Conservation (phyloP, 1,140 invertebrate genomes). For the Caenorhabditis tropicalis region DNA sequence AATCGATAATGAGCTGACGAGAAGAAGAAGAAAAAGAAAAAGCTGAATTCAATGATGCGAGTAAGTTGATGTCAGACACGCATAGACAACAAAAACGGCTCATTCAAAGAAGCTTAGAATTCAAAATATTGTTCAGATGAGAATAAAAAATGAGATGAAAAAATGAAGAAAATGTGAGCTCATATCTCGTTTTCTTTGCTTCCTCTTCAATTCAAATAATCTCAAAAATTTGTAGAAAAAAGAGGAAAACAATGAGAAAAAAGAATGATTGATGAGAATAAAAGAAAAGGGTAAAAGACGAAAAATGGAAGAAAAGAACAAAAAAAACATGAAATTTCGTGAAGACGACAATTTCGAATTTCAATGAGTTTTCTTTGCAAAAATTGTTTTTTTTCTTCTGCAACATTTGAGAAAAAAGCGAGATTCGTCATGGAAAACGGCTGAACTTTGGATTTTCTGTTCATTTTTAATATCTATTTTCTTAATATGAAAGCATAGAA, state of each 20-base stretch:
- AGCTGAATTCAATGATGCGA: conserved; percentile 41
- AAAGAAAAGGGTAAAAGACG: background rate
- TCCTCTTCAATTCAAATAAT: too few relatives aligned
- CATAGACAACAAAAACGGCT: background rate
- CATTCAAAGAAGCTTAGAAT: too few relatives aligned
- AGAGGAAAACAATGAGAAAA: background rate
- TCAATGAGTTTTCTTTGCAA: background rate
- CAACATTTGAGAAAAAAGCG: background rate
- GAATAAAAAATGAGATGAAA: background rate
- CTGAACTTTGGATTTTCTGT: background rate
- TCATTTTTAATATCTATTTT: too few relatives aligned
- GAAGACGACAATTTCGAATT: background rate
- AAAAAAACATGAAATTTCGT: background rate
- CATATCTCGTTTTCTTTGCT: too few relatives aligned
- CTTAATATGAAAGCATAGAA: too few relatives aligned
- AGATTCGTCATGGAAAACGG: background rate
- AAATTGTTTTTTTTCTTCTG: background rate
- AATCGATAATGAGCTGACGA: conserved; percentile 41
- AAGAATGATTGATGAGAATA: too few relatives aligned
- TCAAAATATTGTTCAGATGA: background rate
- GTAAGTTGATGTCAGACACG: conserved; percentile 23
- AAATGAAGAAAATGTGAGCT: background rate
- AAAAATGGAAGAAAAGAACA: background rate
- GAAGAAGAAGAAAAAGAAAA: conserved; percentile 15
- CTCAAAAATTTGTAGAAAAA: too few relatives aligned